These are phyloP conservation scores for Proteles cristata DNA, from an alignment of 2,113 vertebrate species.

Conservation along the genomic window DNA sequence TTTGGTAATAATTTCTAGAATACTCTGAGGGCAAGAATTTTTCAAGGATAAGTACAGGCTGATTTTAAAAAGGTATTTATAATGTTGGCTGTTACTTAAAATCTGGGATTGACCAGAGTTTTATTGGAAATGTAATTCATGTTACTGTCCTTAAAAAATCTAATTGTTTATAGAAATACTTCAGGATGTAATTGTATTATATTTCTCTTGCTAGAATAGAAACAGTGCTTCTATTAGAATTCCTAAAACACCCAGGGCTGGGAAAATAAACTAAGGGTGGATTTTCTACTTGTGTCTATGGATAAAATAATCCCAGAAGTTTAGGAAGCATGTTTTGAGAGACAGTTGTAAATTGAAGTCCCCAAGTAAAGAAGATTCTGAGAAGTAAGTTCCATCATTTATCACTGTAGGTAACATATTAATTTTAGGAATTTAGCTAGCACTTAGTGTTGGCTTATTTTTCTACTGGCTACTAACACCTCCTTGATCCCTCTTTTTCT, in stretches of 20 bases:
- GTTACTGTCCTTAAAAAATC: background rate
- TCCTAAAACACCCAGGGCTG: background rate
- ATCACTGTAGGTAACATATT: background rate
- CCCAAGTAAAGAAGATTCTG: background rate
- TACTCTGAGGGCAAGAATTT: background rate
- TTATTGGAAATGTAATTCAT: background rate
- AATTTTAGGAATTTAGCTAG: background rate
- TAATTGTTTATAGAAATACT: background rate
- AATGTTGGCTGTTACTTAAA: constrained; percentile 70
- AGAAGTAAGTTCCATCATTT: background rate
- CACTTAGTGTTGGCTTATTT: background rate
- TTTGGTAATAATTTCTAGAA: background rate
- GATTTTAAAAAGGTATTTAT: constrained; percentile 59
- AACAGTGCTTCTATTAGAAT: background rate
- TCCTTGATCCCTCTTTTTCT: background rate
- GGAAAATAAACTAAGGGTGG: background rate
- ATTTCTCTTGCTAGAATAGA: background rate
- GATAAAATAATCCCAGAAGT: background rate
- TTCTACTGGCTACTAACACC: background rate
- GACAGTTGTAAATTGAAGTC: background rate
- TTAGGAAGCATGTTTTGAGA: background rate
- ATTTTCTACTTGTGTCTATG: background rate
- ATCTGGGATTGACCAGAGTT: background rate
- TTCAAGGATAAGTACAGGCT: background rate
- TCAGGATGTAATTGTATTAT: background rate